These are phyloP conservation scores for Enteromius unitaeniatus DNA, from an alignment of 2,797 vertebrate genomes.

Conservation along the genomic window DNA sequence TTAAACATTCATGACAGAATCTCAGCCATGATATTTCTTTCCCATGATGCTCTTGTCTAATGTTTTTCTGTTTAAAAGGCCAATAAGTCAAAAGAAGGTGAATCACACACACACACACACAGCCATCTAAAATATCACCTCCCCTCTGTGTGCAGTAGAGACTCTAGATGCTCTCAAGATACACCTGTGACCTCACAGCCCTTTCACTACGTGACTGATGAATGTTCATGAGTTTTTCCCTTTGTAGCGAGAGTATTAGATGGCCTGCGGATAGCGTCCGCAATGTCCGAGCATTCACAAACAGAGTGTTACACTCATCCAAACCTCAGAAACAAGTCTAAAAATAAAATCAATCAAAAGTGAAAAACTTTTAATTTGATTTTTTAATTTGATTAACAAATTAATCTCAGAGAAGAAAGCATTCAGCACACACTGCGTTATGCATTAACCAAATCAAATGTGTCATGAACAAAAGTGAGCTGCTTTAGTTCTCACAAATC, in stretches of 20 bases:
- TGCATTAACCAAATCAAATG: background rate
- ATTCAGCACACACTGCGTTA: background rate
- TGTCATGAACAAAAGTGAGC: background rate
- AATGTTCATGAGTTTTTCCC: constrained; percentile 47
- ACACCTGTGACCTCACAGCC: constrained; percentile 18
- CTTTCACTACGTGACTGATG: constrained; percentile 39
- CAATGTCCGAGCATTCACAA: background rate
- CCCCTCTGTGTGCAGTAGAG: constrained; percentile 31
- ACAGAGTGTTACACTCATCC: background rate
- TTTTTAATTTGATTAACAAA: no score
- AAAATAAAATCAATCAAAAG: background rate
- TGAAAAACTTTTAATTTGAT: no score
- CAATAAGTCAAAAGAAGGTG: constrained; percentile 49
- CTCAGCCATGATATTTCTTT: constrained; percentile 48
- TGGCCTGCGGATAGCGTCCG: constrained; percentile 25
- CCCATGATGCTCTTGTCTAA: constrained; percentile 46
- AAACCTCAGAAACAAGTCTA: background rate
- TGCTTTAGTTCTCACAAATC: background rate
- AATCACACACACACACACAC: constrained; percentile 56
- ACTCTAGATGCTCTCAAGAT: constrained; percentile 36
- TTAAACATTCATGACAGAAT: constrained; percentile 63
- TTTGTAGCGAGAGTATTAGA: constrained; percentile 44
- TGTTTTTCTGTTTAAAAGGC: constrained; percentile 61
- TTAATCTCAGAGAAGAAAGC: background rate
- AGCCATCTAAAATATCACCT: constrained; percentile 52